Base-by-base conservation (phyloP, 2,888 invertebrate species). In the Petrolisthes manimaculis region DNA sequence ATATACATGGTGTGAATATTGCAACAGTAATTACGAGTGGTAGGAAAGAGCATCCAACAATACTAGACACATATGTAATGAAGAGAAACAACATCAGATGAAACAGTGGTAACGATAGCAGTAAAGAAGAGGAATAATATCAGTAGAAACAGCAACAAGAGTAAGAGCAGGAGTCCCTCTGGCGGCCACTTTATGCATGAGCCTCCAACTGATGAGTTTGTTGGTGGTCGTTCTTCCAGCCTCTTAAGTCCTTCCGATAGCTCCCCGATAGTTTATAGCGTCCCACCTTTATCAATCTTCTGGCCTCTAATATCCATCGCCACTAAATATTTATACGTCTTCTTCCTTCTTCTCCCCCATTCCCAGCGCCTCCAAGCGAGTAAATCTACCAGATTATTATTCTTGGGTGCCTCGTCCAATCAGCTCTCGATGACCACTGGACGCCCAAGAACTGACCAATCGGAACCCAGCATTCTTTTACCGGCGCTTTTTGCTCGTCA, bases 401-500 rank as follows among this genome's bases (percentile, higher is more conserved):
- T 88, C 88, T 88, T 85, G 88, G 85, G 51, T 82, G 88, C 84
- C 85, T 88, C 88, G 88, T 85, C 88, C 88, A 88, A 88, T 88
- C 88, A 88, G 88, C 85, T 85, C 51, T 79, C 88, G 88, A 88
- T 88, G 88, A 88, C 88, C 88, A 85, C 85, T 85, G 85, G 85
- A 83, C 85, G 88, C 79, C 85, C 81, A 75, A 85, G 84, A 84
- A 75, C 85, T 88, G 88, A 88, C 88, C 88, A 88, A 88, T 88
- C 88, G 88, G 85, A 88, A 77, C 81, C 69, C 81, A 56, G 88
- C 85, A 88, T 88, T 88, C 88, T 88, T 88, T 88, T 85, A 83
- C 88, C 88, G 77, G 88, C 84, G 85, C 88, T 85, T 88, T 88
- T 88, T 88, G 88, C 88, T 88, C 88, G 88, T 88, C 88, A 88